A percentile compares a stretch with the other conserved stretches of the same genome.
Evolutionary conservation across 2,888 invertebrate species (phyloP).

Genomic region (Lordiphosa fenestrarum): DNA sequence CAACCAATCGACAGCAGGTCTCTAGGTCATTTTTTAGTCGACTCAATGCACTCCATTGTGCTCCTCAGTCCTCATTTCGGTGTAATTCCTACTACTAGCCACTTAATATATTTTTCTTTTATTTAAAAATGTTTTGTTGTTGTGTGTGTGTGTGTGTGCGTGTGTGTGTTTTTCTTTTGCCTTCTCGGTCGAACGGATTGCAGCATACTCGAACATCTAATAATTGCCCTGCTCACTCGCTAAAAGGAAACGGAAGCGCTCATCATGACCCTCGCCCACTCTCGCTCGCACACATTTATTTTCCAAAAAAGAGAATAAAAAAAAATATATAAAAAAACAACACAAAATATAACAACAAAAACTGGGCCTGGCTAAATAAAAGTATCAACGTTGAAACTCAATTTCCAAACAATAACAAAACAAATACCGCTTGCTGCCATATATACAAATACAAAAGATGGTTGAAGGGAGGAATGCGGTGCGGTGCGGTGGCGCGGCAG

Average conservation of each 20-base stretch:
- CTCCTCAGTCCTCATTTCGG: no score
- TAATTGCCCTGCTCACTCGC: conserved; percentile 55
- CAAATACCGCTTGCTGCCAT: conserved; percentile 20
- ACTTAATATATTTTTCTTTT: no score
- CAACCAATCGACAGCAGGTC: no score
- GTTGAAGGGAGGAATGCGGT: conserved; percentile 6
- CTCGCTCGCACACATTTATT: conserved; percentile 5
- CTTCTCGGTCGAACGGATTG: conserved; percentile 62
- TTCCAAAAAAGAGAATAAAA: not conserved
- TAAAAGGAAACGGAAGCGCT: conserved; percentile 68
- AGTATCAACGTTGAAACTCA: conserved; percentile 63
- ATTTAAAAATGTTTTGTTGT: no score
- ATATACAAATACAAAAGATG: conserved; percentile 28
- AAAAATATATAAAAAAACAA: not conserved
- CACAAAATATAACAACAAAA: conserved; percentile 2
- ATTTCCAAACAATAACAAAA: conserved; percentile 60
- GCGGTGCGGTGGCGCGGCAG: not conserved
- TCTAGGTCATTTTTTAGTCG: conserved; percentile 4
- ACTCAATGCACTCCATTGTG: not conserved
- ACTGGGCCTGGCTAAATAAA: conserved; percentile 48
- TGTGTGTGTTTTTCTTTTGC: conserved; percentile 15
- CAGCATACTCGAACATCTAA: conserved; percentile 48
- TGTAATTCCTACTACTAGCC: no score
- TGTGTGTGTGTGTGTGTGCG: no score
- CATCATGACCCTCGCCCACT: conserved; percentile 47